These are phyloP conservation scores for Agrypnia vestita DNA, from an alignment of 1,140 invertebrate genomes.

Conservation along the genomic window DNA sequence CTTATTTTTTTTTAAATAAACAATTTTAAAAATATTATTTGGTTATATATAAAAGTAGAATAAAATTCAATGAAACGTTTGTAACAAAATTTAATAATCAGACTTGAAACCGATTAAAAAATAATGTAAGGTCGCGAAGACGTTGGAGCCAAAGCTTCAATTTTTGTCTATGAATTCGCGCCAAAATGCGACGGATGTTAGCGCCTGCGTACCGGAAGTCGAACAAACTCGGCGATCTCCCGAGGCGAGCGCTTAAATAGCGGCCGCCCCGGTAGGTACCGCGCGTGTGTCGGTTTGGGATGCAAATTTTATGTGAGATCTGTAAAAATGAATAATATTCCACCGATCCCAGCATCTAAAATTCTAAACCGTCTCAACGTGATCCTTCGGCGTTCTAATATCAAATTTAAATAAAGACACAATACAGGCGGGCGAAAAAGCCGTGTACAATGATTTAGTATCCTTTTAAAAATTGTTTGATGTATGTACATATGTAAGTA, in stretches of 20 bases:
- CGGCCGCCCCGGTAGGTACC: no score
- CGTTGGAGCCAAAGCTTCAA: background rate
- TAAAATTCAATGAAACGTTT: no score
- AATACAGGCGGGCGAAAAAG: background rate
- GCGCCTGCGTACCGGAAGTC: background rate
- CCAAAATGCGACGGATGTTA: slow-evolving; percentile 11
- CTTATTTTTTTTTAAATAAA: no score
- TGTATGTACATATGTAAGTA: no score
- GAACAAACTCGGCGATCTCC: background rate
- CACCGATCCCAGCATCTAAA: background rate
- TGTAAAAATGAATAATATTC: background rate
- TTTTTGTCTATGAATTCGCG: background rate
- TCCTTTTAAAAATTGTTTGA: no score
- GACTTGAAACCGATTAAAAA: background rate
- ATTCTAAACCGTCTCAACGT: slow-evolving; percentile 1
- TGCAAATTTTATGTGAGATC: background rate
- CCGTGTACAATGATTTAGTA: background rate
- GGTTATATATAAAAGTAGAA: no score
- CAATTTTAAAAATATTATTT: no score
- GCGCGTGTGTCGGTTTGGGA: background rate
- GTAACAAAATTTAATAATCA: background rate
- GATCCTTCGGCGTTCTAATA: slow-evolving; percentile 21
- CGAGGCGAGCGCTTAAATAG: slow-evolving; percentile 2
- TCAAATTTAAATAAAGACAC: background rate
- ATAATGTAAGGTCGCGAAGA: background rate